phyloP scores from a whole-genome alignment of 1,140 invertebrate species.

The Drosophila triauraria region DNA sequence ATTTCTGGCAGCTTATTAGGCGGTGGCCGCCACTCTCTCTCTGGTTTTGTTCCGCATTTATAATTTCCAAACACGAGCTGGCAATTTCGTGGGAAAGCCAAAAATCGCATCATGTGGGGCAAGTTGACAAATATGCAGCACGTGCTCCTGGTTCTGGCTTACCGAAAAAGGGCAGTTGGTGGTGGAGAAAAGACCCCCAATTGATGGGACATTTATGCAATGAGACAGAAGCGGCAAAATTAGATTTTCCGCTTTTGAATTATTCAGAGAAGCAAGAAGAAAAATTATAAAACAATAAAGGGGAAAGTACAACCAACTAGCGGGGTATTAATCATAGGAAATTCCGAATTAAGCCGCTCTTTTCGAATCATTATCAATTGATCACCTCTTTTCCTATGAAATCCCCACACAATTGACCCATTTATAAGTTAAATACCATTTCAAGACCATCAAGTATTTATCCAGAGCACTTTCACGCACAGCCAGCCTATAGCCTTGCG shows the following conservation, averaged over 20 bases:
- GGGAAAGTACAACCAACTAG: too few relatives aligned
- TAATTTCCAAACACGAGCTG: slow-evolving; percentile 71
- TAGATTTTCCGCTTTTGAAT: slow-evolving; percentile 5
- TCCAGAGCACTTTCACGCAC: slow-evolving; percentile 35
- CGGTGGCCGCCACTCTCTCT: slow-evolving; percentile 2
- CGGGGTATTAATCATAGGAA: neutral
- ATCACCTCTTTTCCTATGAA: neutral
- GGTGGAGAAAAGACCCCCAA: slow-evolving; percentile 5
- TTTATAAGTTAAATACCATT: slow-evolving; percentile 20
- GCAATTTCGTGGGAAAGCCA: slow-evolving; percentile 59
- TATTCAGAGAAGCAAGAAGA: neutral
- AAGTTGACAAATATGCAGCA: slow-evolving; percentile 77
- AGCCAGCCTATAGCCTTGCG: slow-evolving; percentile 50
- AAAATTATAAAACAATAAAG: neutral
- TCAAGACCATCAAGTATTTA: slow-evolving; percentile 21
- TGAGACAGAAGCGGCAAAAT: slow-evolving; percentile 6
- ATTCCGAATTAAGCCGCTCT: neutral
- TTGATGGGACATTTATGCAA: slow-evolving; percentile 45
- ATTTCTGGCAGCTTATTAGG: slow-evolving; percentile 57
- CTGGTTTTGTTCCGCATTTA: slow-evolving; percentile 22
- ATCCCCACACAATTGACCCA: slow-evolving; percentile 2
- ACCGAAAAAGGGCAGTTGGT: slow-evolving; percentile 12
- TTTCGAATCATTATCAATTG: neutral
- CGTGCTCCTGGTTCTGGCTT: slow-evolving; percentile 39
- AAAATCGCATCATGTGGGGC: slow-evolving; percentile 58